A percentile compares a stretch with the other conserved stretches of the same genome.
phyloP scores from a whole-genome alignment of 1,140 invertebrate genomes.

The Aphelenchoides besseyi region DNA sequence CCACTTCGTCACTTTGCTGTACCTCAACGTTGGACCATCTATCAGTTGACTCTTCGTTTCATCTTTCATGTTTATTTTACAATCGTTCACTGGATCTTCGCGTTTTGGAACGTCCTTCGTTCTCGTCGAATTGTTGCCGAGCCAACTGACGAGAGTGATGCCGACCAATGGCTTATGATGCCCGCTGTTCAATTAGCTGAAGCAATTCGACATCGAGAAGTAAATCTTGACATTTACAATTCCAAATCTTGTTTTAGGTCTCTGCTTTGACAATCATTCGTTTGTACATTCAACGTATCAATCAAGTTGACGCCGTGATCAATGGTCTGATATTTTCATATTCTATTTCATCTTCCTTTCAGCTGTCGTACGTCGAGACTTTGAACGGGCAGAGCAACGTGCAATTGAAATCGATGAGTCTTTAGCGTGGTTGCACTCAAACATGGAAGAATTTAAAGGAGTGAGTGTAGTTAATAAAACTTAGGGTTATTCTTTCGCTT shows the following conservation, averaged over 20 bases:
- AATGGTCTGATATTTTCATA: too few species aligned
- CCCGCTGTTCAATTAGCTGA: not conserved
- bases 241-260: not conserved
- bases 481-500: not conserved
- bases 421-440: conserved; percentile 33
- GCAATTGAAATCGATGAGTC: conserved; percentile 39
- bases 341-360: too few species aligned
- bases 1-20: not conserved
- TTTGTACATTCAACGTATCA: not conserved
- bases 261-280: not conserved
- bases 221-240: not conserved
- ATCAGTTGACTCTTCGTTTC: not conserved
- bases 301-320: not conserved
- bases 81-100: not conserved
- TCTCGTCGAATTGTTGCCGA: not conserved
- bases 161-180: not conserved
- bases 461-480: not conserved
- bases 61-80: not conserved
- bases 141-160: not conserved
- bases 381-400: conserved; percentile 18
- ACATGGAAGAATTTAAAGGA: conserved; percentile 32
- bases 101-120: not conserved
- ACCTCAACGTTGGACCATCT: not conserved
- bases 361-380: conserved; percentile 26
- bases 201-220: not conserved